These are phyloP conservation scores for Tetramorium parvispinum DNA, from an alignment of 1,140 invertebrate species.

Conservation along the genomic window DNA sequence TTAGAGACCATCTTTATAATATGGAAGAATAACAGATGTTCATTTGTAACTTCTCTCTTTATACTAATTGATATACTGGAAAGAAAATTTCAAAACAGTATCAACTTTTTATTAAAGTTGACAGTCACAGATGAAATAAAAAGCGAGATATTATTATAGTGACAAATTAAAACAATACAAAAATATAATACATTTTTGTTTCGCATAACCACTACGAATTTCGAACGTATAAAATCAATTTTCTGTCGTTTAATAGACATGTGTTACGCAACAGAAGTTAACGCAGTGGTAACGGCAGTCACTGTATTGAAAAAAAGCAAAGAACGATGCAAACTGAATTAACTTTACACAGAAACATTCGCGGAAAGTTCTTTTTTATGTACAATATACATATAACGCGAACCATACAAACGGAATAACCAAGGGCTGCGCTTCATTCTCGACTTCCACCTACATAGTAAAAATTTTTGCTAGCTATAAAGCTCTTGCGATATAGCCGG, in stretches of 20 bases:
- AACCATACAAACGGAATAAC: neutral
- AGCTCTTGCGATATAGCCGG: neutral
- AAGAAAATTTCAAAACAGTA: neutral
- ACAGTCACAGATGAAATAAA: neutral
- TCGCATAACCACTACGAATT: neutral
- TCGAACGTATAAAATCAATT: conserved; percentile 32
- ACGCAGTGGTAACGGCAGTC: neutral
- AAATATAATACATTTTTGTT: neutral
- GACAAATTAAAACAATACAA: neutral
- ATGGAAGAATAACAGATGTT: neutral
- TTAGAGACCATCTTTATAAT: neutral
- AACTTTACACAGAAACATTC: conserved; percentile 55
- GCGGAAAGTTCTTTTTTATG: conserved; percentile 4
- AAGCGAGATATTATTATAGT: conserved; percentile 2
- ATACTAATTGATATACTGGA: neutral
- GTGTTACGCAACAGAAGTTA: conserved; percentile 12
- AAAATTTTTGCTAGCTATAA: conserved; percentile 42
- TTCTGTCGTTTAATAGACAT: conserved; percentile 47
- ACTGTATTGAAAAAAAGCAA: conserved; percentile 14
- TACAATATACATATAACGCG: conserved; percentile 5
- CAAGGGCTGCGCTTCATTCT: conserved; percentile 25
- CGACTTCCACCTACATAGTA: conserved; percentile 19
- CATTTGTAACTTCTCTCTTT: neutral
- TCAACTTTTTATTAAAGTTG: neutral
- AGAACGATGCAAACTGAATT: conserved; percentile 52